These are phyloP conservation scores for Chionodraco myersi DNA, from an alignment of 2,113 vertebrate species.

Conservation along the genomic window DNA sequence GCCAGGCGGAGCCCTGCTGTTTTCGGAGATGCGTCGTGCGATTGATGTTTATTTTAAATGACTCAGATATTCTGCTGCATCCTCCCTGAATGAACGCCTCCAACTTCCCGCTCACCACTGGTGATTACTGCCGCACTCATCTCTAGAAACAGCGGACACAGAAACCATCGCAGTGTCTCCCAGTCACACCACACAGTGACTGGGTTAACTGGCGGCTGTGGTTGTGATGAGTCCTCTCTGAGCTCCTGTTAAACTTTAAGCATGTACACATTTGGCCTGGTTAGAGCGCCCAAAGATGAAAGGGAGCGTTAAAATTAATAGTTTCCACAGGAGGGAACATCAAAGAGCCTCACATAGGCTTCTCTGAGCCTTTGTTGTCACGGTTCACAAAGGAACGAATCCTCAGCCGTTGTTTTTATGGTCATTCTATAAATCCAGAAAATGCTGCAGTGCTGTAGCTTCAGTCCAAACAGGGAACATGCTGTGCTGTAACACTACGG, in stretches of 20 bases:
- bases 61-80: conserved; percentile 21
- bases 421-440: conserved; percentile 8
- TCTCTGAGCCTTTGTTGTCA: conserved; percentile 56
- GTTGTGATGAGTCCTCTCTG: conserved; percentile 21
- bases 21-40: conserved; percentile 27
- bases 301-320: conserved; percentile 49
- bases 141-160: conserved; percentile 11
- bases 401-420: conserved; percentile 17
- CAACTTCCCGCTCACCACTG: background rate
- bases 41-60: conserved; percentile 46
- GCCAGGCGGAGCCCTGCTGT: conserved; percentile 4
- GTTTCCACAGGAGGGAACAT: conserved; percentile 66
- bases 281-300: conserved; percentile 58
- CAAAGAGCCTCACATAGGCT: conserved; percentile 64
- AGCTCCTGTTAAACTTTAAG: conserved; percentile 60
- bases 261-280: conserved; percentile 54
- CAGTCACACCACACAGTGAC: conserved; percentile 14
- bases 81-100: background rate
- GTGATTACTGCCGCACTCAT: background rate
- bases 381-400: conserved; percentile 30
- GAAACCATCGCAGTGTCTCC: conserved; percentile 8
- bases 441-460: background rate
- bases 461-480: background rate
- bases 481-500: background rate
- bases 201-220: conserved; percentile 35